Conservation (phyloP, 2,888 invertebrate genomes). For the Drosophila niveifrons region DNA sequence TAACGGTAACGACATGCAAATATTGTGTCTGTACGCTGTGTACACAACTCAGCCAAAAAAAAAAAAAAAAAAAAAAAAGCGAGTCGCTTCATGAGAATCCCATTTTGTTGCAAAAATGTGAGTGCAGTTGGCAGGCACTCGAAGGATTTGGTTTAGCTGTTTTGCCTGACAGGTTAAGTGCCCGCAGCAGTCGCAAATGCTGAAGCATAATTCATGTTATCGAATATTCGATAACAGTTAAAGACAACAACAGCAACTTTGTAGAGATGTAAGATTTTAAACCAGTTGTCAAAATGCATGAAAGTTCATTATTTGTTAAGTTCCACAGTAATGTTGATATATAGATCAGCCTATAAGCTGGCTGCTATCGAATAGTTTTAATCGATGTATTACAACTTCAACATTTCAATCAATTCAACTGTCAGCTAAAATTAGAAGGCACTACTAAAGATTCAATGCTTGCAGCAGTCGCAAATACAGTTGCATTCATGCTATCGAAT, state of each 20-base stretch:
- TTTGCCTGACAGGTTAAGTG: background rate
- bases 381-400: too few relatives aligned
- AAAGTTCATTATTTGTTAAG: too few relatives aligned
- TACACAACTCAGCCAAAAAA: conserved; percentile 44
- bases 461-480: too few relatives aligned
- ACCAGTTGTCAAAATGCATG: too few relatives aligned
- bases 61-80: background rate
- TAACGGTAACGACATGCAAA: conserved; percentile 77
- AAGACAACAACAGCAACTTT: background rate
- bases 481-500: too few relatives aligned
- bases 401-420: too few relatives aligned
- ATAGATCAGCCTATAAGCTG: too few relatives aligned
- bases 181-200: background rate
- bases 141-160: conserved; percentile 12
- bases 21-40: conserved; percentile 64
- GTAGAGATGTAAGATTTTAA: background rate
- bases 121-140: conserved; percentile 5
- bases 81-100: conserved; percentile 8
- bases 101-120: conserved; percentile 1
- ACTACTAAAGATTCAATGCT: too few relatives aligned
- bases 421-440: too few relatives aligned
- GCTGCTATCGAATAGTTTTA: too few relatives aligned
- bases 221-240: background rate
- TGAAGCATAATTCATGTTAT: background rate
- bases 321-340: too few relatives aligned